Conservation (phyloP, 1,140 invertebrate species). For the Tetramorium simillimum region DNA sequence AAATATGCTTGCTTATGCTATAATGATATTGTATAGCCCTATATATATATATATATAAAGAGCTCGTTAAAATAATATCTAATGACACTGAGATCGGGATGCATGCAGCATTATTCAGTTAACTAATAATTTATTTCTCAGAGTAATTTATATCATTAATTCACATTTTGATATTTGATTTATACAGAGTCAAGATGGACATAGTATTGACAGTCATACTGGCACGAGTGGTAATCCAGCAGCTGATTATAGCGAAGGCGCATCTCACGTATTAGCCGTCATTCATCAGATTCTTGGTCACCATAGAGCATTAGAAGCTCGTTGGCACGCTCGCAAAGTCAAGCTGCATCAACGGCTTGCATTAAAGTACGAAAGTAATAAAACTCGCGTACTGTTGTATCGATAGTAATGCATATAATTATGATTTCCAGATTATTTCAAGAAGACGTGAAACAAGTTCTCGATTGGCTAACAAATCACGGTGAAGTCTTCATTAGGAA, state of each 20-base stretch:
- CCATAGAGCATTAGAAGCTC: conserved; percentile 95
- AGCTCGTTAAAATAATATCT: conserved; percentile 6
- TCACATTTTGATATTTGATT: conserved; percentile 47
- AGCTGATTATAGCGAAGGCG: conserved; percentile 97
- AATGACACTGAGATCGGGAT: neutral
- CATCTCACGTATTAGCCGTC: conserved; percentile 94
- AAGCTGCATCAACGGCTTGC: conserved; percentile 97
- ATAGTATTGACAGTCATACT: conserved; percentile 84
- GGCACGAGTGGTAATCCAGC: conserved; percentile 92
- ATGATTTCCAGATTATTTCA: conserved; percentile 90
- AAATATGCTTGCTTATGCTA: conserved; percentile 33
- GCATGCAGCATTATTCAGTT: conserved; percentile 21
- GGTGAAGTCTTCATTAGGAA: conserved; percentile 99
- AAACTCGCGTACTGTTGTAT: neutral
- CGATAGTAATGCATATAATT: conserved; percentile 1
- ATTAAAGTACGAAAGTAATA: conserved; percentile 86
- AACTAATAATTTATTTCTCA: neutral
- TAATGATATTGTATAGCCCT: conserved; percentile 5
- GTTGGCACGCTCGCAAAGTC: conserved; percentile 97
- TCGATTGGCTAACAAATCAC: conserved; percentile 99
- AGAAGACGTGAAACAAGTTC: conserved; percentile 97
- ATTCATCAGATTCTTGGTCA: conserved; percentile 98
- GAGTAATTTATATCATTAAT: neutral
- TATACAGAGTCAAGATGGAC: conserved; percentile 83
- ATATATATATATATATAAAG: neutral